A percentile compares a stretch with the other conserved stretches of the same genome.
Evolutionary conservation across 2,888 invertebrate genomes (phyloP).

Genomic region (Coecobrya sp.): DNA sequence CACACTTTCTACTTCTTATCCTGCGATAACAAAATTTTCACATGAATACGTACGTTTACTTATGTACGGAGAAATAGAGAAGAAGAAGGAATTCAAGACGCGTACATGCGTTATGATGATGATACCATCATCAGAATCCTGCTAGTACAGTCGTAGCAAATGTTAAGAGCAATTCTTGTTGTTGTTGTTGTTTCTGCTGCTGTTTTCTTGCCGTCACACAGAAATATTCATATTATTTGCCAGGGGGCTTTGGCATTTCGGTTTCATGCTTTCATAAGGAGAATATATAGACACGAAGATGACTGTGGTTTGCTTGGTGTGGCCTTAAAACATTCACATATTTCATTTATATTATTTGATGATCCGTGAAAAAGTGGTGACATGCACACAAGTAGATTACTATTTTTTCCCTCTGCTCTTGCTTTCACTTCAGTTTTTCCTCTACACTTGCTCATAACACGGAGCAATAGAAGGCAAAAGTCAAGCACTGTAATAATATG

Average conservation of each 20-base stretch:
- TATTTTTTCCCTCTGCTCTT: neutral
- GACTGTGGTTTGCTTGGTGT: neutral
- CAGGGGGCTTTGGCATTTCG: constrained; percentile 72
- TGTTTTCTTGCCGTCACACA: constrained; percentile 42
- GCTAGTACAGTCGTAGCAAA: neutral
- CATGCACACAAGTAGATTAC: constrained; percentile 35
- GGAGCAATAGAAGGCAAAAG: constrained; percentile 42
- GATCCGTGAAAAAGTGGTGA: constrained; percentile 73
- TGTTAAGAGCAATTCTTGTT: constrained; percentile 7
- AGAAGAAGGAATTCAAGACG: constrained; percentile 29
- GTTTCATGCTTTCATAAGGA: constrained; percentile 26
- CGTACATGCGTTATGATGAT: constrained; percentile 45
- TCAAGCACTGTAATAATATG: constrained; percentile 68
- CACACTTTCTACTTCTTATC: neutral
- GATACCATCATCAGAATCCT: constrained; percentile 50
- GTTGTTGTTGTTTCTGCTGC: constrained; percentile 46
- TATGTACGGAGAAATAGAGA: neutral
- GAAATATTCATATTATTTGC: constrained; percentile 46
- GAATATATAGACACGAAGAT: neutral
- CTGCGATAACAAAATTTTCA: neutral
- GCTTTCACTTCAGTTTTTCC: constrained; percentile 43
- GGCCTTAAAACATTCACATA: constrained; percentile 65
- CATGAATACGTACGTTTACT: neutral
- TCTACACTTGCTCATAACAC: neutral
- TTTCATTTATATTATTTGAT: constrained; percentile 77